A percentile compares a stretch with the other conserved stretches of the same genome.
These are phyloP conservation scores for Anas platyrhynchos DNA, from an alignment of 2,113 vertebrate species.

Conservation along the genomic window DNA sequence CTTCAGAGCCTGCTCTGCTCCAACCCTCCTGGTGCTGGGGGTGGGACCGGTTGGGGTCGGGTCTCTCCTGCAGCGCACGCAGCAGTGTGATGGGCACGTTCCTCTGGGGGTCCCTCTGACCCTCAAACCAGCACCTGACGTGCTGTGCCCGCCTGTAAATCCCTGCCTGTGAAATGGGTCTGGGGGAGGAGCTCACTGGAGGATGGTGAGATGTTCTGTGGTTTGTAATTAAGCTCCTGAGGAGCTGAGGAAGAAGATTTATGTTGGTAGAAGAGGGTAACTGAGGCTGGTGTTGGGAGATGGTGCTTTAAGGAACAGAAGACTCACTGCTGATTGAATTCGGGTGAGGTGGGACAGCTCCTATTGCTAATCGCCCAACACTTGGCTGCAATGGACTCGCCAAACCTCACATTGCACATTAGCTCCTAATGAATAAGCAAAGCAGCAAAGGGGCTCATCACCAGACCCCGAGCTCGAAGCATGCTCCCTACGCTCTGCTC, in stretches of 20 bases:
- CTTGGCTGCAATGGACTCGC: background rate
- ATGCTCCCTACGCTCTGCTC: background rate
- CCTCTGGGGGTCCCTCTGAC: background rate
- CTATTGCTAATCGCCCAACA: background rate
- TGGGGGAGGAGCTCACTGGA: background rate
- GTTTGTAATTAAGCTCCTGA: background rate
- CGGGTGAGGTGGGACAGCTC: background rate
- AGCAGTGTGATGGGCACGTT: background rate
- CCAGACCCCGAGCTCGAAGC: background rate
- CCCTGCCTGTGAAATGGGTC: too few relatives aligned
- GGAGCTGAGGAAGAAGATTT: background rate
- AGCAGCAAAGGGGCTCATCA: background rate
- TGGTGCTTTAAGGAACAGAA: background rate
- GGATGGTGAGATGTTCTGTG: background rate
- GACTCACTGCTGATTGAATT: background rate
- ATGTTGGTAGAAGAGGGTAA: fast-evolving
- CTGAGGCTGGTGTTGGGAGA: background rate
- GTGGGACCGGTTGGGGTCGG: background rate
- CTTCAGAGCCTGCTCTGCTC: background rate
- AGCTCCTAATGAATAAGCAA: background rate
- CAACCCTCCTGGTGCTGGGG: background rate
- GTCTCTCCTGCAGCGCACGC: background rate
- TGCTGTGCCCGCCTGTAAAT: background rate
- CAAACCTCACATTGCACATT: background rate
- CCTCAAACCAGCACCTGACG: background rate